These are phyloP conservation scores for Pteropus rufus DNA, from an alignment of 2,797 vertebrate genomes.

Conservation along the genomic window DNA sequence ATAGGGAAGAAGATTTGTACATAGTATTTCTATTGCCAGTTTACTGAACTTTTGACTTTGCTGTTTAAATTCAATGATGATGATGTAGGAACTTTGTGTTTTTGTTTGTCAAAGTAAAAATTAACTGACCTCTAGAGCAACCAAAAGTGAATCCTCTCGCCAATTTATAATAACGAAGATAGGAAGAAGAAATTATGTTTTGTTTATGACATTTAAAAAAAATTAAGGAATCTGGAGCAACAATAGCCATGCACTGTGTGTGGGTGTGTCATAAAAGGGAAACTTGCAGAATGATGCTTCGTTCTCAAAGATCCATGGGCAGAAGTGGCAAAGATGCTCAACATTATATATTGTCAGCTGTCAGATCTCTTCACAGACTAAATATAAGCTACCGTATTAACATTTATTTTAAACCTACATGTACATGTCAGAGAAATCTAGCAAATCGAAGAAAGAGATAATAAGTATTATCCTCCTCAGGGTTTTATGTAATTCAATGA, in stretches of 20 bases:
- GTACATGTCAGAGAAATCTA: background rate
- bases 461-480: background rate
- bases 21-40: background rate
- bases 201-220: background rate
- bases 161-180: background rate
- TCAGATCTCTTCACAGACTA: background rate
- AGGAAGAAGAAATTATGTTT: background rate
- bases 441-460: background rate
- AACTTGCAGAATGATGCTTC: background rate
- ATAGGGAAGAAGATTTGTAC: background rate
- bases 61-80: background rate
- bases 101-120: background rate
- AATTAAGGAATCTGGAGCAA: background rate
- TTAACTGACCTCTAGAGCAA: background rate
- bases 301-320: background rate
- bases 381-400: background rate
- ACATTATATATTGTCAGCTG: background rate
- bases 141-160: background rate
- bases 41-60: background rate
- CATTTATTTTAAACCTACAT: constrained; percentile 14
- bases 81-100: background rate
- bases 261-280: background rate
- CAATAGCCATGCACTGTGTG: background rate
- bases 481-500: background rate
- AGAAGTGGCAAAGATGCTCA: background rate